These are phyloP conservation scores for Drosophila mauritiana DNA, from an alignment of 1,140 invertebrate genomes.

Conservation along the genomic window DNA sequence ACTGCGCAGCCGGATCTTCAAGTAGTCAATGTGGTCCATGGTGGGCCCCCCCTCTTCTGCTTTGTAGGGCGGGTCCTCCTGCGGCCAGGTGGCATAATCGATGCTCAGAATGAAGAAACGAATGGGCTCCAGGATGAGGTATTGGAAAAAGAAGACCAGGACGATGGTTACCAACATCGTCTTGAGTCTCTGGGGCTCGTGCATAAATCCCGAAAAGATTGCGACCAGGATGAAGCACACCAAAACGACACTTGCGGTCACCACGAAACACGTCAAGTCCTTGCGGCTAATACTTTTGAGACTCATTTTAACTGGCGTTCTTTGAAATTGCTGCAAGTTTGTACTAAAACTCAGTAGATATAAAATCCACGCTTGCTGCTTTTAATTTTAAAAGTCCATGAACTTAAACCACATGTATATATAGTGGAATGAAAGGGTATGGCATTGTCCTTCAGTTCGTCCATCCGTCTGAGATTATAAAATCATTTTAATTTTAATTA, in stretches of 20 bases:
- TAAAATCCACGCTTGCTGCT: not conserved
- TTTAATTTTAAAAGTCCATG: too few relatives aligned
- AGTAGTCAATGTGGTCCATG: constrained; percentile 28
- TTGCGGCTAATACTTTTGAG: not conserved
- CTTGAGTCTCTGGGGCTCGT: constrained; percentile 38
- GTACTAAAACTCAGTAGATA: too few relatives aligned
- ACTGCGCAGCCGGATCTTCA: constrained; percentile 39
- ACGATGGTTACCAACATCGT: constrained; percentile 34
- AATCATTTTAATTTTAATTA: not conserved
- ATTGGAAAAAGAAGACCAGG: constrained; percentile 28
- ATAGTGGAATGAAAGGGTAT: too few relatives aligned
- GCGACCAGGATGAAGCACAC: constrained; percentile 1
- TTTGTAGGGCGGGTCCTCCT: not conserved
- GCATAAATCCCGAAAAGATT: constrained; percentile 30
- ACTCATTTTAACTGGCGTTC: not conserved
- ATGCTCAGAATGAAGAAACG: constrained; percentile 27
- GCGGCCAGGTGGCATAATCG: constrained; percentile 51
- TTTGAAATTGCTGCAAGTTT: too few relatives aligned
- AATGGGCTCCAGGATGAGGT: constrained; percentile 35
- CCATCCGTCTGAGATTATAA: too few relatives aligned
- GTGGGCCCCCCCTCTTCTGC: not conserved
- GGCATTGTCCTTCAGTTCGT: too few relatives aligned
- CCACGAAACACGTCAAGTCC: not conserved
- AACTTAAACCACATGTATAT: too few relatives aligned
- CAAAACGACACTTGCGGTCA: not conserved